Evolutionary conservation across 1,140 invertebrate species (phyloP).

Genomic region (Asbolus verrucosus): DNA sequence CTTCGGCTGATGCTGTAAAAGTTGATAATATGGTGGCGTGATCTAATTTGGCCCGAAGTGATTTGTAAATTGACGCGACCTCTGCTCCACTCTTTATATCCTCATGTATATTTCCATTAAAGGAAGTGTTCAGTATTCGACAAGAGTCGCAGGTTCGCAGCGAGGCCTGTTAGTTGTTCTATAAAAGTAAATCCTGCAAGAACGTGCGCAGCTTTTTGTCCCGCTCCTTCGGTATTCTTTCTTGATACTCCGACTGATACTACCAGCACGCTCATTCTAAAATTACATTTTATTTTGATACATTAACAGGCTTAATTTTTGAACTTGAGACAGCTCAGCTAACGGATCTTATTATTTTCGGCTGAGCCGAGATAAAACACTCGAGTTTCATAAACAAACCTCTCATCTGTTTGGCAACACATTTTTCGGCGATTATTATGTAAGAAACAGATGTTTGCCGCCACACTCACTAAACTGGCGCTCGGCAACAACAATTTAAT

Average conservation of each 20-base stretch:
- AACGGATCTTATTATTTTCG: no score
- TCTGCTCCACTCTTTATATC: slow-evolving; percentile 56
- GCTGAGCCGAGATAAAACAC: no score
- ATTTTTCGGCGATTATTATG: no score
- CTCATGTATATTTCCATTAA: slow-evolving; percentile 65
- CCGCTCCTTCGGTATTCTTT: slow-evolving; percentile 57
- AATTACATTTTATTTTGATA: slow-evolving; percentile 57
- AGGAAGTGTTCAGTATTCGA: slow-evolving; percentile 61
- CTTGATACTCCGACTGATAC: slow-evolving; percentile 53
- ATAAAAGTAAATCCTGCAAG: slow-evolving; percentile 63
- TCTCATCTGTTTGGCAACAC: no score
- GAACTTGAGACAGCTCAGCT: no score
- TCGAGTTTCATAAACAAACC: no score
- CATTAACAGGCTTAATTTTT: slow-evolving; percentile 31
- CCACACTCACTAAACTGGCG: no score
- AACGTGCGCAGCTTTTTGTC: slow-evolving; percentile 59
- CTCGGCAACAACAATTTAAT: no score
- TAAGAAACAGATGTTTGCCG: no score
- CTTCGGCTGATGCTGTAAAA: slow-evolving; percentile 10
- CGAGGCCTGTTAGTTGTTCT: slow-evolving; percentile 63
- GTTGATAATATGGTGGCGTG: slow-evolving; percentile 32
- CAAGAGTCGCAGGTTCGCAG: slow-evolving; percentile 56
- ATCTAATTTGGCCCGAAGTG: slow-evolving; percentile 43
- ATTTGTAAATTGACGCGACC: slow-evolving; percentile 57
- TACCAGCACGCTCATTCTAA: slow-evolving; percentile 51